Base-by-base conservation (phyloP, 2,888 invertebrate species). In the Urechis unicinctus region DNA sequence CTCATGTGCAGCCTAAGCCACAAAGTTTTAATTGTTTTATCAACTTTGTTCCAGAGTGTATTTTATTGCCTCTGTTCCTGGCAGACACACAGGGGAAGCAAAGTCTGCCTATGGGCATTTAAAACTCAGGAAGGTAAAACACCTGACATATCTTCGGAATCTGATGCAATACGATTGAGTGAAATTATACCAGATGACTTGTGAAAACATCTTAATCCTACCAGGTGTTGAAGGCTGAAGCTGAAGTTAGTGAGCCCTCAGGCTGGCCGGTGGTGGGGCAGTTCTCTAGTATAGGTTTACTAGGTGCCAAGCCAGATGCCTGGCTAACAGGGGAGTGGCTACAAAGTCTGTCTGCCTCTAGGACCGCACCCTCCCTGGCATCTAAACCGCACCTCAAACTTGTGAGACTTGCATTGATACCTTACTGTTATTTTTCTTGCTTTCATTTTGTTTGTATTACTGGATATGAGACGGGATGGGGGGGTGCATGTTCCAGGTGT, bases 271-370 rank as follows among this genome's bases (percentile, higher is more conserved):
- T 94, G 0, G 75, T 92, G 2, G 88, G 88, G 0, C 95, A 96
- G 78, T 88, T 91, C 54, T 94, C 93, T 30, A 94, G 93, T 63
- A 86, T 96, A 43, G 96, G 95, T 26, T 88, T 87, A 59, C 83
- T 90, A 51, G 94, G 94, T 1, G 81, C 85, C 13, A 66, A 62
- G 21, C 67, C 75, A 26, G 81, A 62, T 71, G 78, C 67, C 75
- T 95, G 94, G 94, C 79, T 95, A 58, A 82, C 84, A 3, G 85
- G 85, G 0, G 88, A 90, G 61, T 85, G 92, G 60, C 78, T 88
- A 0, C 82, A 84, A 25, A 85, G 85, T 60, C 58, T 81, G 49
- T 65, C 71, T 42, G 45, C 61, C 5, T 47, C 51, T 22, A 28
- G 43, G 24, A 30, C 52, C 6, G 29, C 9, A n/a, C 29, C 46